Evolutionary conservation across 2,113 vertebrate species (phyloP).

Genomic region (Otocyon megalotis): DNA sequence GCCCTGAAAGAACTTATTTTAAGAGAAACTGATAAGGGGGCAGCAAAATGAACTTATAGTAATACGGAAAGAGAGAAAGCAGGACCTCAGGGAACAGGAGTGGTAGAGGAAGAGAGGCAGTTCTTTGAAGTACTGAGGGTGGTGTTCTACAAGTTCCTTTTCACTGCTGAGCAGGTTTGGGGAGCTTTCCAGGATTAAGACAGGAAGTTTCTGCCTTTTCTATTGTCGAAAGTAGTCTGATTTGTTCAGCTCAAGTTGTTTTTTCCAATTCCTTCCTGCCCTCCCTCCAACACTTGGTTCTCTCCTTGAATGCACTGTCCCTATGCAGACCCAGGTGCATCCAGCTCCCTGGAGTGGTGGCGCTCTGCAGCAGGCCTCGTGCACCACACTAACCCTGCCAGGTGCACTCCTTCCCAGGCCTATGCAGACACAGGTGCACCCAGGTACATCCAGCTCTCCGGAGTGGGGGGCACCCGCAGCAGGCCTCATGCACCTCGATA

Average conservation of each 20-base stretch:
- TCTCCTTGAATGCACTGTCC: background rate
- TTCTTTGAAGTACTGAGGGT: too few relatives aligned
- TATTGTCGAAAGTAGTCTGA: background rate
- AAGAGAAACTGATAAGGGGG: too few relatives aligned
- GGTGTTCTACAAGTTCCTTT: too few relatives aligned
- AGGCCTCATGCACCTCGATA: fast-evolving
- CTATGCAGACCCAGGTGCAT: background rate
- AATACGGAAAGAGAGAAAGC: too few relatives aligned
- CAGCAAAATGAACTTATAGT: background rate
- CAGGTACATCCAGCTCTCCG: too few relatives aligned
- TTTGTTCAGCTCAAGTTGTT: background rate
- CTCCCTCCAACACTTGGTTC: fast-evolving
- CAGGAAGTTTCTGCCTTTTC: background rate
- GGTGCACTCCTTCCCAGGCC: too few relatives aligned
- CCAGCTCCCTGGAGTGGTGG: too few relatives aligned
- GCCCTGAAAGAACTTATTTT: background rate
- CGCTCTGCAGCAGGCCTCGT: fast-evolving
- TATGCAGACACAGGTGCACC: too few relatives aligned
- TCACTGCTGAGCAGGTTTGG: background rate
- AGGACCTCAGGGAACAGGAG: fast-evolving
- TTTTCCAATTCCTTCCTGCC: background rate
- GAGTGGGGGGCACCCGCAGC: background rate
- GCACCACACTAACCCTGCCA: fast-evolving
- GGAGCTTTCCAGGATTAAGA: background rate
- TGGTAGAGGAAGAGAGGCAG: background rate